Conservation (phyloP, 2,113 vertebrate genomes). For the Lamprologus sp. region DNA sequence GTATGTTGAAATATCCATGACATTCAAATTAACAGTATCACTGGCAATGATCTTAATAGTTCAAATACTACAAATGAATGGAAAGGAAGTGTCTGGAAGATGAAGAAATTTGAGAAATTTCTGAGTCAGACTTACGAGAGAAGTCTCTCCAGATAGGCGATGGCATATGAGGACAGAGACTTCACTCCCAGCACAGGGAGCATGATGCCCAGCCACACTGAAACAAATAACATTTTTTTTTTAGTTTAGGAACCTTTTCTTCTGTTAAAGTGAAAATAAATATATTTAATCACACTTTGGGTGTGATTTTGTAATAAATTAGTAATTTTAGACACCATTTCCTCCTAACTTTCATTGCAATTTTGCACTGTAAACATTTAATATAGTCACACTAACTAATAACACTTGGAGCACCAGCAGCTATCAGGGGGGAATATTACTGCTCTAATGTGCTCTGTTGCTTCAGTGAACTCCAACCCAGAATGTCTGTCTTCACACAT, state of each 20-base stretch:
- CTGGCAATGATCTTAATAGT: neutral
- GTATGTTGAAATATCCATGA: neutral
- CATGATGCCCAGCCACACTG: conserved; percentile 96
- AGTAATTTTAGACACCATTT: neutral
- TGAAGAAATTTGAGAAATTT: neutral
- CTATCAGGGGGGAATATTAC: neutral
- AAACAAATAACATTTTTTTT: neutral
- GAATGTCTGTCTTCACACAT: neutral
- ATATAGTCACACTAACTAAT: neutral
- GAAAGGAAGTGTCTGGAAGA: neutral
- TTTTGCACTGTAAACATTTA: neutral
- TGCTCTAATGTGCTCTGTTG: neutral
- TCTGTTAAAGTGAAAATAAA: neutral
- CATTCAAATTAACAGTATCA: neutral
- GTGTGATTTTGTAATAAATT: neutral
- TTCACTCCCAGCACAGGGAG: conserved; percentile 92
- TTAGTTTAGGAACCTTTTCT: neutral
- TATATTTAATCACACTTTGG: neutral
- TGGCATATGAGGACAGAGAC: conserved; percentile 83
- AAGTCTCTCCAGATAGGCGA: conserved; percentile 87
- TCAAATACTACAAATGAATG: neutral
- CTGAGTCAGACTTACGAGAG: conserved; percentile 77
- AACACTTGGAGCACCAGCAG: neutral
- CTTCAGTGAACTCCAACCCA: neutral
- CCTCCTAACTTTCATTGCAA: neutral